A percentile compares a stretch with the other conserved stretches of the same genome.
phyloP scores from a whole-genome alignment of 2,797 vertebrate genomes.

The Podarcis siculus region DNA sequence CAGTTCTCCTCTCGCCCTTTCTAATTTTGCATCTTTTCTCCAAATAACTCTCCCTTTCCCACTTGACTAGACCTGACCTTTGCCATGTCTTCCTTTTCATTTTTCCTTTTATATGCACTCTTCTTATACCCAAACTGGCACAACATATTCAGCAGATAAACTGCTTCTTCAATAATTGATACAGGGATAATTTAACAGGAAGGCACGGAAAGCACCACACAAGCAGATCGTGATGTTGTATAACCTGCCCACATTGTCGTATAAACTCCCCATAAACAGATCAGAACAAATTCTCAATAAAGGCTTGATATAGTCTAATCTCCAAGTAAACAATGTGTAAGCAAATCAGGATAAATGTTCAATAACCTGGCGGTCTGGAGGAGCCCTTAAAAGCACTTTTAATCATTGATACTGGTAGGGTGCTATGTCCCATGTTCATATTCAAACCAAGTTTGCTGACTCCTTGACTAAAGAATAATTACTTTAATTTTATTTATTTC shows the following conservation, averaged over 20 bases:
- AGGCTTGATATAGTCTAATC: no score
- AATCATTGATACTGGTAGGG: conserved; percentile 49
- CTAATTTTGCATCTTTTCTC: not conserved
- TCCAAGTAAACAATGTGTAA: no score
- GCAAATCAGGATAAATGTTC: no score
- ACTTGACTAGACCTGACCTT: not conserved
- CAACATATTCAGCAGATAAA: not conserved
- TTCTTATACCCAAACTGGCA: not conserved
- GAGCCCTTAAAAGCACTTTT: conserved; percentile 29
- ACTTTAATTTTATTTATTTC: not conserved
- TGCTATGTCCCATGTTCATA: conserved; percentile 31
- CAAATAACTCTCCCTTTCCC: not conserved
- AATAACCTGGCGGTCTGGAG: not conserved
- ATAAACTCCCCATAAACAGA: no score
- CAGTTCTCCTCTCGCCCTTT: not conserved
- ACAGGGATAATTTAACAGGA: conserved; percentile 15
- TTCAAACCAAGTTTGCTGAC: conserved; percentile 58
- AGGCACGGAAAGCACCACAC: no score
- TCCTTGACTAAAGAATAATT: conserved; percentile 42
- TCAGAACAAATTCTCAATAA: no score
- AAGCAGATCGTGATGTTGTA: no score
- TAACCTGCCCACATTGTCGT: no score
- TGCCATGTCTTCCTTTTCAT: no score
- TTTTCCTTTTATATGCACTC: no score
- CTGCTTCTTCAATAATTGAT: conserved; percentile 41